These are phyloP conservation scores for Brotula barbata DNA, from an alignment of 2,797 vertebrate genomes.

Conservation along the genomic window DNA sequence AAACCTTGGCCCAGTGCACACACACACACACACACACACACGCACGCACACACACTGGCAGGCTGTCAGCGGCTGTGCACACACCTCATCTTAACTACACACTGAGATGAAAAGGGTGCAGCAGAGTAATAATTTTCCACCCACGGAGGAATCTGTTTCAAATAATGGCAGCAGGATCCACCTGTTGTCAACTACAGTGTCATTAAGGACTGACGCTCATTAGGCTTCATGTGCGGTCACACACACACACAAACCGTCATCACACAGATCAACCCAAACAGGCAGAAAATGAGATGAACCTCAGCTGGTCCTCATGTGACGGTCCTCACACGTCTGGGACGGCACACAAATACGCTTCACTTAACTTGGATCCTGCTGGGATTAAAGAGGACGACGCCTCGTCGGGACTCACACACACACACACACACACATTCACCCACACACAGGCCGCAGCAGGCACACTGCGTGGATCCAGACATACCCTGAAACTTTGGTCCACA, in stretches of 20 bases:
- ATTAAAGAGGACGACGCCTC: neutral
- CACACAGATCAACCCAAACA: slow-evolving; percentile 36
- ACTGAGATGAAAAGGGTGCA: slow-evolving; percentile 14
- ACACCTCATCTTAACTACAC: slow-evolving; percentile 11
- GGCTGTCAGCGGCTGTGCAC: no score
- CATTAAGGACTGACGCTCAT: slow-evolving; percentile 33
- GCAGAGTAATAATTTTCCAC: neutral
- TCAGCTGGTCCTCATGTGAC: slow-evolving; percentile 89
- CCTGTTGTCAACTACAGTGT: slow-evolving; percentile 1
- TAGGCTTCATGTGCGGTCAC: slow-evolving; percentile 15
- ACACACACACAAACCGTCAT: slow-evolving; percentile 5
- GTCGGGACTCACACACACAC: no score
- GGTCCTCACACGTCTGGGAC: slow-evolving; percentile 70
- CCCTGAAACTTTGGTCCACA: neutral
- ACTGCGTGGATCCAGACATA: slow-evolving; percentile 3
- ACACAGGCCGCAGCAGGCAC: neutral
- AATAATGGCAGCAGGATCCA: neutral
- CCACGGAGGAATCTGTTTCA: neutral
- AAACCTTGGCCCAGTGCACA: slow-evolving; percentile 57
- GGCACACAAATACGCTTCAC: slow-evolving; percentile 58
- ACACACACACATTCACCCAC: no score
- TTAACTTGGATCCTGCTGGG: neutral
- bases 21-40: no score
- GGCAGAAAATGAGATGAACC: slow-evolving; percentile 67
- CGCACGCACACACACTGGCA: no score